Evolutionary conservation across 2,113 vertebrate genomes (phyloP).

Genomic region (Australoheros scitulus): DNA sequence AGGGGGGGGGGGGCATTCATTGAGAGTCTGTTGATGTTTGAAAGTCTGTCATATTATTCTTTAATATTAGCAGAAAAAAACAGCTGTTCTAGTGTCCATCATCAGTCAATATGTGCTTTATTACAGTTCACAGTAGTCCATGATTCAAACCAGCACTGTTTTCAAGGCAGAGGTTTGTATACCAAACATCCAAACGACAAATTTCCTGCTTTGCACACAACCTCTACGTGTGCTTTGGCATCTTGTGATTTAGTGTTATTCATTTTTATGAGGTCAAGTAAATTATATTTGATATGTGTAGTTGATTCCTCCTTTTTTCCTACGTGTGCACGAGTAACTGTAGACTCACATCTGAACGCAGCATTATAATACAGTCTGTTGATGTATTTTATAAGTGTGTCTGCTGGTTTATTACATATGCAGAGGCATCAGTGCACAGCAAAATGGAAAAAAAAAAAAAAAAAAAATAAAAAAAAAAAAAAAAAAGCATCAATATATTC

Average conservation of each 20-base stretch:
- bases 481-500: constrained; percentile 82
- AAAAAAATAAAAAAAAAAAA: constrained; percentile 25
- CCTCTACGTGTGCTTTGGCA: constrained; percentile 61
- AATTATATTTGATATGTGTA: constrained; percentile 72
- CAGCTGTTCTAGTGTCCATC: not conserved
- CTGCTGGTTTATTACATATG: constrained; percentile 81
- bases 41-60: not conserved
- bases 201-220: constrained; percentile 44
- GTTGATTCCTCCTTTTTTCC: constrained; percentile 23
- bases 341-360: constrained; percentile 69
- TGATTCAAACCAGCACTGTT: constrained; percentile 31
- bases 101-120: not conserved
- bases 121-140: constrained; percentile 11
- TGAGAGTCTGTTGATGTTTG: not conserved
- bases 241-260: constrained; percentile 63
- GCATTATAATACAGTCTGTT: constrained; percentile 74
- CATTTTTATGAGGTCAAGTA: constrained; percentile 75
- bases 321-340: constrained; percentile 61
- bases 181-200: constrained; percentile 42
- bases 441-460: constrained; percentile 70
- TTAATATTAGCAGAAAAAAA: not conserved
- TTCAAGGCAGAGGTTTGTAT: constrained; percentile 33
- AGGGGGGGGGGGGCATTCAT: not conserved
- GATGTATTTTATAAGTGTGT: constrained; percentile 81
- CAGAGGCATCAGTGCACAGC: constrained; percentile 80